Evolutionary conservation across 1,140 invertebrate species (phyloP).

Genomic region (Cataglyphis hispanica): DNA sequence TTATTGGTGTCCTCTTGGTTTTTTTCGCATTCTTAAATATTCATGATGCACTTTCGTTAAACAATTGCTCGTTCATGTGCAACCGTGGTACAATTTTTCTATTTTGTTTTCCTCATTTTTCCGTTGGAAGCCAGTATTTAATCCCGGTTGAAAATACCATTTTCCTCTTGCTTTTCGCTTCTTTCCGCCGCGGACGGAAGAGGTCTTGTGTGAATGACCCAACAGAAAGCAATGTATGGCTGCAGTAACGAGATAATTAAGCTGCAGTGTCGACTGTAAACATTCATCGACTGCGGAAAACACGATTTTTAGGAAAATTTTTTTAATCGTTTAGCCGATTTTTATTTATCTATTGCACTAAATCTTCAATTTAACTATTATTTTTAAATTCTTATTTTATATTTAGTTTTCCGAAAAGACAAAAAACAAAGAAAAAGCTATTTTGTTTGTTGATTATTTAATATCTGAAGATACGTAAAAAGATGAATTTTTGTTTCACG

Average conservation of each 20-base stretch:
- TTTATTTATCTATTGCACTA: too few species aligned
- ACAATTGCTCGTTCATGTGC: conserved; percentile 18
- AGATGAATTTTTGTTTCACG: not conserved
- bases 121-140: conserved; percentile 15
- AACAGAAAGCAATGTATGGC: conserved; percentile 38
- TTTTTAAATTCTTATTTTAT: not conserved
- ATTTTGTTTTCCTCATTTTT: not conserved
- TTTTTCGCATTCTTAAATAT: conserved; percentile 1
- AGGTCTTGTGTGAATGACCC: conserved; percentile 19
- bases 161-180: conserved; percentile 2
- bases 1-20: not conserved
- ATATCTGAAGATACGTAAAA: not conserved
- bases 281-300: conserved; percentile 20
- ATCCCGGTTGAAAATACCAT: conserved; percentile 34
- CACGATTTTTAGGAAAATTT: not conserved
- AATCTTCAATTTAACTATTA: not conserved
- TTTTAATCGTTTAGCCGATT: not conserved
- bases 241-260: conserved; percentile 70
- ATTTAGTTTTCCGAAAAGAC: not conserved
- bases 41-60: conserved; percentile 33
- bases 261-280: conserved; percentile 32
- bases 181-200: not conserved
- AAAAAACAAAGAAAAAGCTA: not conserved
- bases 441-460: not conserved
- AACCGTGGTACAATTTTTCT: not conserved